Evolutionary conservation across 2,888 invertebrate genomes (phyloP).

Genomic region (Trissolcus japonicus): DNA sequence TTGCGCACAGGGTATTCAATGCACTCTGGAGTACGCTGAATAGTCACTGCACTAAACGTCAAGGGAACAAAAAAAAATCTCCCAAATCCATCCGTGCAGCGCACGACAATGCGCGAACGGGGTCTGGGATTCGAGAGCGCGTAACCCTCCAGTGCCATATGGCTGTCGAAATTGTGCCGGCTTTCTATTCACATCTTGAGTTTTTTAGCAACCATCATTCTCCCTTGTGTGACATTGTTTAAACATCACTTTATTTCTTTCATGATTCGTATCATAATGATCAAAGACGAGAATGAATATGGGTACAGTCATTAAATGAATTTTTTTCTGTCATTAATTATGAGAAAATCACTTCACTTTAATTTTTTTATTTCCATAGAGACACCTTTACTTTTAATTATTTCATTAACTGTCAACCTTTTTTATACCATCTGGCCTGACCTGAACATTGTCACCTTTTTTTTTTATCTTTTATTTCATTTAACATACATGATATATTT

Average conservation of each 20-base stretch:
- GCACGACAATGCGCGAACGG: slow-evolving; percentile 35
- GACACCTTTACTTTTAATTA: no score
- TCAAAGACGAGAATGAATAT: slow-evolving; percentile 33
- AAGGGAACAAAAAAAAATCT: slow-evolving; percentile 50
- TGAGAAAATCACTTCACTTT: no score
- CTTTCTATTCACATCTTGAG: slow-evolving; percentile 51
- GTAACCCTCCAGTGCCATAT: slow-evolving; percentile 64
- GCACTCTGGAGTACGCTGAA: slow-evolving; percentile 1
- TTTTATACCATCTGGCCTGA: no score
- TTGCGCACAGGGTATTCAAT: slow-evolving; percentile 48
- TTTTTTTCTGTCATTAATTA: not conserved
- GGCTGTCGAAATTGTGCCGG: slow-evolving; percentile 60
- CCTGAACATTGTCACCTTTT: no score
- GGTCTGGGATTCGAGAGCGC: slow-evolving; percentile 38
- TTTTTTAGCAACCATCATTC: slow-evolving; percentile 60
- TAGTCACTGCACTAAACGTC: slow-evolving; percentile 25
- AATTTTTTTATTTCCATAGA: no score
- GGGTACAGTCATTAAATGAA: slow-evolving; percentile 17
- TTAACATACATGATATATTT: no score
- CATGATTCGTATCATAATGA: slow-evolving; percentile 37
- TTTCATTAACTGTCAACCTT: not conserved
- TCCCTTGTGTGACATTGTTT: slow-evolving; percentile 34
- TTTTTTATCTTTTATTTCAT: no score
- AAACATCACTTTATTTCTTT: slow-evolving; percentile 41
- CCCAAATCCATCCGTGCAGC: slow-evolving; percentile 26